Conservation (phyloP, 1,140 invertebrate genomes). For the Teleogryllus occipitalis region DNA sequence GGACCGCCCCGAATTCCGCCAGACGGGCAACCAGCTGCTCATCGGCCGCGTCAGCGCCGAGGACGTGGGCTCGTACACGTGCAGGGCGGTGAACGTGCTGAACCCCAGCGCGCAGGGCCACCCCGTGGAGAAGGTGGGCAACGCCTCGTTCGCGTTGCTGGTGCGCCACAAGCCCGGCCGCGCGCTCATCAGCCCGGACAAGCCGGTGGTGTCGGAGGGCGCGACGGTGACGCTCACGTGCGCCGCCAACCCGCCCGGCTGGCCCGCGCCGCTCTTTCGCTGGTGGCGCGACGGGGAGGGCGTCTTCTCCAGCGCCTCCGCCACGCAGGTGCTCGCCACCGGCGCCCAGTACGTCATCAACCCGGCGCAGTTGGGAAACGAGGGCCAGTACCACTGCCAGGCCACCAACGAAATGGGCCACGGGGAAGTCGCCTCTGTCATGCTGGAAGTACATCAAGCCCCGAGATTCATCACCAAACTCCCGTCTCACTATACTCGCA, state of each 20-base stretch:
- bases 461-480: conserved; percentile 74
- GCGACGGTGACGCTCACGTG: conserved; percentile 77
- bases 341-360: conserved; percentile 77
- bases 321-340: conserved; percentile 56
- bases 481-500: conserved; percentile 69
- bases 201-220: conserved; percentile 76
- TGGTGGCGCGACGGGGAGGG: conserved; percentile 74
- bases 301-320: conserved; percentile 43
- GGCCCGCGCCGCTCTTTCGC: conserved; percentile 76
- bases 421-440: conserved; percentile 71
- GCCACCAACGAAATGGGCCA: conserved; percentile 80
- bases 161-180: conserved; percentile 83
- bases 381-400: conserved; percentile 83
- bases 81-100: conserved; percentile 72
- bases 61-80: conserved; percentile 77
- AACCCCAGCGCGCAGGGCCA: conserved; percentile 53
- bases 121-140: conserved; percentile 56
- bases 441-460: conserved; percentile 76
- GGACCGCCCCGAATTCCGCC: conserved; percentile 71
- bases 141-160: conserved; percentile 66
- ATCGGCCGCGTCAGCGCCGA: conserved; percentile 67
- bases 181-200: conserved; percentile 70
- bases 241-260: conserved; percentile 75
- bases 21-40: conserved; percentile 63
- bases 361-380: conserved; percentile 69